Evolutionary conservation across 2,888 invertebrate genomes (phyloP), one percentile per base, ranked within the genome.

Genomic region (Lamellibrachia columna): DNA sequence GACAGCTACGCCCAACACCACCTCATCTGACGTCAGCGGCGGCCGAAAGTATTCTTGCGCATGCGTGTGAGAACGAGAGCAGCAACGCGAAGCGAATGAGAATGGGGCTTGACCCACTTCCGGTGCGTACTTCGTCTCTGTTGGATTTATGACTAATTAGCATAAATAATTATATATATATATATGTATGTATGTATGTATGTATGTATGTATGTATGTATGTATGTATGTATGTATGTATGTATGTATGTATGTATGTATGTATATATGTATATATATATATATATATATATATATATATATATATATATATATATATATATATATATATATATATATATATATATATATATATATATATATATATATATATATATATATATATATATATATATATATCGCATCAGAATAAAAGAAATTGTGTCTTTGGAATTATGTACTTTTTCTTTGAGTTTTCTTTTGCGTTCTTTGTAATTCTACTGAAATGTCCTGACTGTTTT

Each of bases 51-150:
- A 98, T 99, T 96, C 97, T 99, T 96, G 99, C 99, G 94, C 98
- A 98, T 96, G 99, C 99, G 94, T 99, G 99, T 97, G 99, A 99
- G 97, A 99, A 99, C 96, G 99, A 99, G 97, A 98, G 98, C 97
- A 98, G 98, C 97, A 99, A 99, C 97, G 99, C 99, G 93, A 99
- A 99, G 97, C 97, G 99, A 96, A 99, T 99, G 99, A 97, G 99
- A 94, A 97, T 99, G 96, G 99, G 99, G 92, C 97, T 99, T 95
- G 99, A 99, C 96, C 99, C 99, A 91, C 94, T 96, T 91, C 96
- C 96, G 92, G 96, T 96, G 94, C 95, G 95, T 75, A 75, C 15
- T 8, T 11, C 58, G 8, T 2, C 11, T 58, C 2, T 58, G 15
- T 58, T 7, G 58, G 58, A 58, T 11, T 58, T 8, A 11, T 58